Conservation (phyloP, 1,140 invertebrate species). For the Mactra quadrangularis region DNA sequence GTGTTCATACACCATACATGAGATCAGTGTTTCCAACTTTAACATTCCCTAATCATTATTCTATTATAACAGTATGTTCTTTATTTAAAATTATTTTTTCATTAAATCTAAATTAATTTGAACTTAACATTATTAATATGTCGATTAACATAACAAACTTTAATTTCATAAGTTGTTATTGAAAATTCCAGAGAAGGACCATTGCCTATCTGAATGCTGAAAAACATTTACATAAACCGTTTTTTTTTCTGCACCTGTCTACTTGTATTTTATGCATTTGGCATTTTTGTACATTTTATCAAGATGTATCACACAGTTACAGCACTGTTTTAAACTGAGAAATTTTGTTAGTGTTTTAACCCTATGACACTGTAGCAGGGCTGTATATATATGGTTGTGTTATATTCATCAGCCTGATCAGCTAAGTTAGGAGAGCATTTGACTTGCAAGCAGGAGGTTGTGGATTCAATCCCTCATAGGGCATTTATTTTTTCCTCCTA, state of each 20-base stretch:
- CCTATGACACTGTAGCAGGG: too few relatives aligned
- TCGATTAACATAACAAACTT: not conserved
- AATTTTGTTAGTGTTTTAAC: too few relatives aligned
- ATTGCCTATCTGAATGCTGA: not conserved
- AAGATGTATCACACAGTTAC: too few relatives aligned
- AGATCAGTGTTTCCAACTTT: conserved; percentile 88
- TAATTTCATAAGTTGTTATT: not conserved
- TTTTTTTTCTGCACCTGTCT: not conserved
- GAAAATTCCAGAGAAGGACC: not conserved
- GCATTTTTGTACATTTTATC: too few relatives aligned
- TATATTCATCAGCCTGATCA: too few relatives aligned
- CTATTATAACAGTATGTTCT: conserved; percentile 30
- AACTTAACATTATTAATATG: not conserved
- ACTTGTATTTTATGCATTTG: not conserved
- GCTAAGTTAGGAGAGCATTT: too few relatives aligned
- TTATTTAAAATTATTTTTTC: not conserved
- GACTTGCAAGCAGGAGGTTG: too few relatives aligned
- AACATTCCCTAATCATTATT: conserved; percentile 92
- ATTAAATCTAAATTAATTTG: too few relatives aligned
- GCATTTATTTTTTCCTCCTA: too few relatives aligned
- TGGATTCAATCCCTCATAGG: too few relatives aligned
- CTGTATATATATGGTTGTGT: too few relatives aligned
- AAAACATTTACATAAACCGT: not conserved
- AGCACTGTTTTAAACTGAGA: too few relatives aligned
- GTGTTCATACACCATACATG: conserved; percentile 87